Percentiles rank a stretch among this genome's conserved stretches.
Conservation (phyloP, 2,113 vertebrate genomes). For the Entelurus aequoreus region DNA sequence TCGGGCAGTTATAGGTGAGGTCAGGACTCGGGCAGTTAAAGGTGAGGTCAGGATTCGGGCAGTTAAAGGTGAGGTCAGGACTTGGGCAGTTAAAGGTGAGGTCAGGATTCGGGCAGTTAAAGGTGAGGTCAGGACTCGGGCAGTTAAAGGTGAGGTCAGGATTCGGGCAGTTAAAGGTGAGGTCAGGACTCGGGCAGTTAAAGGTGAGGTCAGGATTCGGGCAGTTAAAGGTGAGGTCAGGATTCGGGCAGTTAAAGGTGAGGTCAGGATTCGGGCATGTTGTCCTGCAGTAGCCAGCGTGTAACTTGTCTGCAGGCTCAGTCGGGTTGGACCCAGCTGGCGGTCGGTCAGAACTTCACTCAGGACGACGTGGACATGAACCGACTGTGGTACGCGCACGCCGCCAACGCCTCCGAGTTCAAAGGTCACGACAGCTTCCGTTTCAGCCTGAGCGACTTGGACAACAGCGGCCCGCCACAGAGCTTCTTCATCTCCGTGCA, state of each 20-base stretch:
- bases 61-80: slow-evolving; percentile 49
- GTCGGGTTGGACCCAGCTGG: slow-evolving; percentile 48
- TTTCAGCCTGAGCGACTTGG: slow-evolving; percentile 66
- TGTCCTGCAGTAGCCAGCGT: too few relatives aligned
- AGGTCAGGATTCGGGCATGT: not conserved
- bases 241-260: slow-evolving; percentile 51
- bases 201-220: slow-evolving; percentile 38
- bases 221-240: slow-evolving; percentile 52
- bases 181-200: slow-evolving; percentile 23
- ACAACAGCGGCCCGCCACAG: slow-evolving; percentile 55
- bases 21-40: slow-evolving; percentile 39
- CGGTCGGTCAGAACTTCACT: slow-evolving; percentile 69
- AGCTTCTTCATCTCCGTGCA: slow-evolving; percentile 59
- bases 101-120: slow-evolving; percentile 33
- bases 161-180: slow-evolving; percentile 51
- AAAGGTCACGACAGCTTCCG: slow-evolving; percentile 66
- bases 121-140: slow-evolving; percentile 30
- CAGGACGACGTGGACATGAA: slow-evolving; percentile 69
- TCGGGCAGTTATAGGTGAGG: too few relatives aligned
- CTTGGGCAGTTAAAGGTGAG: slow-evolving; percentile 51
- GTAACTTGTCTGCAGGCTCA: slow-evolving; percentile 31
- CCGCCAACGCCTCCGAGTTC: slow-evolving; percentile 21
- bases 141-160: slow-evolving; percentile 52
- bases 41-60: slow-evolving; percentile 29
- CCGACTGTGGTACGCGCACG: slow-evolving; percentile 66